A percentile compares a stretch with the other conserved stretches of the same genome.
Evolutionary conservation across 2,113 vertebrate genomes (phyloP).

Genomic region (Alouatta palliata): DNA sequence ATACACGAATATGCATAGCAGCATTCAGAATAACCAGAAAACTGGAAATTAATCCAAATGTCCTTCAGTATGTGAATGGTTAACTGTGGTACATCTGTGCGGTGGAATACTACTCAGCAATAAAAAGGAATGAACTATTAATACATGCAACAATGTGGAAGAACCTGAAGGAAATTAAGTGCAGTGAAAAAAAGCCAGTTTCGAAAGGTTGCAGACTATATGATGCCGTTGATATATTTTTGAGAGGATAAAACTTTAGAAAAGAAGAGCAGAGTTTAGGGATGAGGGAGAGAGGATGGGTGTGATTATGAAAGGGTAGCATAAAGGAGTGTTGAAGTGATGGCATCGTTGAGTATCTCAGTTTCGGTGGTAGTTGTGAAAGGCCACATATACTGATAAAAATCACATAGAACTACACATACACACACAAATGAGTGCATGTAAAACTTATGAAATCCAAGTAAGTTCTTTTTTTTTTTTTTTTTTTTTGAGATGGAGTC

Average conservation of each 20-base stretch:
- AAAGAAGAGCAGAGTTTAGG: not conserved
- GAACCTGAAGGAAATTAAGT: not conserved
- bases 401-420: not conserved
- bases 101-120: not conserved
- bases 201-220: not conserved
- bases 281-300: not conserved
- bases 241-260: not conserved
- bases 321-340: not conserved
- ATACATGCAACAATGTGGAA: not conserved
- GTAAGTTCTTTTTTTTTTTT: not conserved
- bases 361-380: not conserved
- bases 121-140: not conserved
- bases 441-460: not conserved
- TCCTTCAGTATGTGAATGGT: not conserved
- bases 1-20: not conserved
- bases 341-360: not conserved
- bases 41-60: not conserved
- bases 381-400: not conserved
- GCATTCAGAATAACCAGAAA: not conserved
- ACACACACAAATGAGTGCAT: too few relatives aligned
- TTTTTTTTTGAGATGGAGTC: not conserved
- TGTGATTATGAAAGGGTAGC: too few relatives aligned
- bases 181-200: not conserved
- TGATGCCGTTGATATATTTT: not conserved
- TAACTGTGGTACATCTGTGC: not conserved